Base-by-base conservation (phyloP, 2,113 vertebrate species). In the Xyrauchen texanus region DNA sequence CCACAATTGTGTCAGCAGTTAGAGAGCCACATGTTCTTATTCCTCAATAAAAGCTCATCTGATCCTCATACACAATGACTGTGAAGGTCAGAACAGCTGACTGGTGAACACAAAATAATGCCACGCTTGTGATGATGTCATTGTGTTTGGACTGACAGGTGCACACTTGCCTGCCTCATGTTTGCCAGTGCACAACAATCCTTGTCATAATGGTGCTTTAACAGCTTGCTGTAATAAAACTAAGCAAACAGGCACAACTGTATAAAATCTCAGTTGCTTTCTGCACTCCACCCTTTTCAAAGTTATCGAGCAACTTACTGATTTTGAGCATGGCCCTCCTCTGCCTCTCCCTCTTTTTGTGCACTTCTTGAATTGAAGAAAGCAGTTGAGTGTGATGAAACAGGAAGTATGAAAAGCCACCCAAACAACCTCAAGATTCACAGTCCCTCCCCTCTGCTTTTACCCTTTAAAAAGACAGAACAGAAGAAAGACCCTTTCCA, bases 361-460 rank as follows among this genome's bases (percentile, higher is more conserved):
- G 49, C 60, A 16, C 44, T 42, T 52, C 66, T 81, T 75, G 8
- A 82, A 81, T 83, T 47, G 58, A 55, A 71, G 9, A 81, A 76
- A 78, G 76, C 55, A 10, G 4, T 57, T 47, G 44, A 76, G 62
- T 34, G 15, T 73, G 77, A n/a, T 86, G 85, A 89, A 92, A 90
- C 86, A 90, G 91, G 92, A 93, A 92, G 90, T 88, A 68, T 82
- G 82, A 87, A 74, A 82, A 51, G 64, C 8, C 65, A 83, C 51
- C 82, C 81, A 86, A 83, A 58, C 84, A 81, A 85, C 80, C 72
- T 68, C 45, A 76, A 81, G 65, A 82, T 79, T 77, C 58, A 75
- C 69, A 77, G 79, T 86, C 76, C 10, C 79, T 76, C 70, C 74
- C 82, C 75, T 65, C 76, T 67, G 70, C 46, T 44, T 82, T 80